Evolutionary conservation across 2,113 vertebrate species (phyloP).

Genomic region (Glaucidium brasilianum): DNA sequence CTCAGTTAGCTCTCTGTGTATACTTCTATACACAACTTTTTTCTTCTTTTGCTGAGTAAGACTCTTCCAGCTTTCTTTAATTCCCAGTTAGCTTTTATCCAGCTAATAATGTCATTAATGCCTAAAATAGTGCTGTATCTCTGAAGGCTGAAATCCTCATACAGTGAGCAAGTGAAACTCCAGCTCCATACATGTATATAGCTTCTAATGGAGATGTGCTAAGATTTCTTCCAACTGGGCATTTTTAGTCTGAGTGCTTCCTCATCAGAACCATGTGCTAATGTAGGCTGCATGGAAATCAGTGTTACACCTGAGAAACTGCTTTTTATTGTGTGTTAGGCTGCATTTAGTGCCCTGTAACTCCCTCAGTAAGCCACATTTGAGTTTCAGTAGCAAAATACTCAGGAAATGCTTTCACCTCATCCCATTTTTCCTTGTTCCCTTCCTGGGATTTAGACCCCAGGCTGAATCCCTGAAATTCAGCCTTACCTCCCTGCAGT

Average conservation of each 20-base stretch:
- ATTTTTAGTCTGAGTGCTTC: neutral
- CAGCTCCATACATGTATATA: neutral
- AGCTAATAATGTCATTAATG: neutral
- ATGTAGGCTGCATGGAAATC: neutral
- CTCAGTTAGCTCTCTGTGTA: neutral
- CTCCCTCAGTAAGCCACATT: neutral
- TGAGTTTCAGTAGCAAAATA: neutral
- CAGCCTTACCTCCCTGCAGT: neutral
- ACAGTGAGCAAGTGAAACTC: neutral
- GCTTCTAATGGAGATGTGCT: neutral
- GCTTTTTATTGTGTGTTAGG: neutral
- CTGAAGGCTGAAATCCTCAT: neutral
- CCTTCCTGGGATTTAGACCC: neutral
- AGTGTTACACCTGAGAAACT: neutral
- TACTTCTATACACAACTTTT: neutral
- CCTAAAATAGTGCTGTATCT: neutral
- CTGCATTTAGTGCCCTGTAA: neutral
- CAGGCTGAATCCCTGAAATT: neutral
- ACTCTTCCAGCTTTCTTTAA: neutral
- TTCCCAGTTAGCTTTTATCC: neutral
- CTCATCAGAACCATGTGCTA: neutral
- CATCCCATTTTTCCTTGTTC: neutral
- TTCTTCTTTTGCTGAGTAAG: neutral
- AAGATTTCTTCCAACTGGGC: neutral
- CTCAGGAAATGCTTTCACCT: neutral